A percentile compares a stretch with the other conserved stretches of the same genome.
Evolutionary conservation across 2,888 invertebrate genomes (phyloP).

Genomic region (Ennomos fuscantarius): DNA sequence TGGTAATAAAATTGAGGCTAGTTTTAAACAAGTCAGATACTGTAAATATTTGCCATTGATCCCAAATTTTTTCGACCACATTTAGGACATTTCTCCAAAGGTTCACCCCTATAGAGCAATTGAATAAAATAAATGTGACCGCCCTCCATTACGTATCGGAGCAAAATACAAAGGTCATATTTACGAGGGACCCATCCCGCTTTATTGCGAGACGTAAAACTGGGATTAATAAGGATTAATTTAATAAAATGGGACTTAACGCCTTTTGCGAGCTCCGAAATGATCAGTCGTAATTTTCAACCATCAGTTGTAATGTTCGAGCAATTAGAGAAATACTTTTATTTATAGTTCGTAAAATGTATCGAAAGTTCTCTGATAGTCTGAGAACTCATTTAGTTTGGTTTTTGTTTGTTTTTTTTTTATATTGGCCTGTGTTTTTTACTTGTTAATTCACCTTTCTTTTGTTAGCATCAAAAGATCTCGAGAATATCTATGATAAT

Average conservation of each 20-base stretch:
- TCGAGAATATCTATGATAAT: no score
- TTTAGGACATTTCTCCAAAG: conserved; percentile 20
- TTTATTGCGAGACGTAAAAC: conserved; percentile 64
- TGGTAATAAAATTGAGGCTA: background rate
- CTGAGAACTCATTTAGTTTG: conserved; percentile 18
- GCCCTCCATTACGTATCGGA: conserved; percentile 22
- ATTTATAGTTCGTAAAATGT: conserved; percentile 45
- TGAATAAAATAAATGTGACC: conserved; percentile 38
- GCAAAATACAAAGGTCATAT: conserved; percentile 48
- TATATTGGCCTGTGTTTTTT: no score
- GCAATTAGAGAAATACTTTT: conserved; percentile 40
- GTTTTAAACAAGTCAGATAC: no score
- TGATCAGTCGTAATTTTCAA: conserved; percentile 36
- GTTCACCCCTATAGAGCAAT: conserved; percentile 32
- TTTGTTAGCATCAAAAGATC: no score
- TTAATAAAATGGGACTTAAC: conserved; percentile 66
- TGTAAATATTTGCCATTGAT: no score
- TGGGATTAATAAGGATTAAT: conserved; percentile 72
- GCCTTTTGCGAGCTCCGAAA: conserved; percentile 39
- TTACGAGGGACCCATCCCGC: conserved; percentile 61
- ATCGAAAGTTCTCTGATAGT: conserved; percentile 20
- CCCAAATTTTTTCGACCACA: conserved; percentile 4
- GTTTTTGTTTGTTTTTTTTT: background rate
- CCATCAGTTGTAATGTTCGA: conserved; percentile 35
- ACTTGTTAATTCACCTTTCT: no score